These are phyloP conservation scores for Sacculina carcini DNA, from an alignment of 2,888 invertebrate species.

Conservation along the genomic window DNA sequence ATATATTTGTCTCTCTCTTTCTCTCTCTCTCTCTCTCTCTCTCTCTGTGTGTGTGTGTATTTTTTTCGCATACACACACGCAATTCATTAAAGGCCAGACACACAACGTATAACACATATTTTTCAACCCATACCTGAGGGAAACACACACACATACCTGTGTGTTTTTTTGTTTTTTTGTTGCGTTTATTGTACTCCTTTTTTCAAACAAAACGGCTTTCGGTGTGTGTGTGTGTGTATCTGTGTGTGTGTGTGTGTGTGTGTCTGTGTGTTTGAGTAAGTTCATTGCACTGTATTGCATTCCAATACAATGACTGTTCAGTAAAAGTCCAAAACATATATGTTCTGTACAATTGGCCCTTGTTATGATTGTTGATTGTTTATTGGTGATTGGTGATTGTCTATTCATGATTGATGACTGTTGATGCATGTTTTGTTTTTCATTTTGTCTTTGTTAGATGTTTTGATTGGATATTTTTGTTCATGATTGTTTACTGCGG, in stretches of 20 bases:
- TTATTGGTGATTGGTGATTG: too few relatives aligned
- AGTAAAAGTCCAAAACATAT: neutral
- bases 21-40: constrained; percentile 8
- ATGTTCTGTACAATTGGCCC: neutral
- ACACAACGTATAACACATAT: neutral
- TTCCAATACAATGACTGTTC: neutral
- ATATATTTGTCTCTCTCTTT: constrained; percentile 11
- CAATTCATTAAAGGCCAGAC: too few relatives aligned
- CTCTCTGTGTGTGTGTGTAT: constrained; percentile 2
- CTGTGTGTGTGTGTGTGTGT: too few relatives aligned
- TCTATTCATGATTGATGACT: too few relatives aligned
- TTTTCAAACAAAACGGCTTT: constrained; percentile 1
- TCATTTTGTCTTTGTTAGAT: too few relatives aligned
- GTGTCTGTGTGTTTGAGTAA: neutral
- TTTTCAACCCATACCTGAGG: neutral
- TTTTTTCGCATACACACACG: constrained; percentile 7
- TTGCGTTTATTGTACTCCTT: too few relatives aligned
- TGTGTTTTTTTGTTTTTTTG: constrained; percentile 8
- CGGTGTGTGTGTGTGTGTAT: neutral
- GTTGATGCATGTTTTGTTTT: too few relatives aligned
- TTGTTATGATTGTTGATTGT: too few relatives aligned
- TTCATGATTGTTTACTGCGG: too few relatives aligned
- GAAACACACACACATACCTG: constrained; percentile 7
- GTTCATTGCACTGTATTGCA: neutral
- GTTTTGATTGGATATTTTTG: too few relatives aligned